These are phyloP conservation scores for Hydriomena furcata DNA, from an alignment of 2,888 invertebrate species.

Conservation along the genomic window DNA sequence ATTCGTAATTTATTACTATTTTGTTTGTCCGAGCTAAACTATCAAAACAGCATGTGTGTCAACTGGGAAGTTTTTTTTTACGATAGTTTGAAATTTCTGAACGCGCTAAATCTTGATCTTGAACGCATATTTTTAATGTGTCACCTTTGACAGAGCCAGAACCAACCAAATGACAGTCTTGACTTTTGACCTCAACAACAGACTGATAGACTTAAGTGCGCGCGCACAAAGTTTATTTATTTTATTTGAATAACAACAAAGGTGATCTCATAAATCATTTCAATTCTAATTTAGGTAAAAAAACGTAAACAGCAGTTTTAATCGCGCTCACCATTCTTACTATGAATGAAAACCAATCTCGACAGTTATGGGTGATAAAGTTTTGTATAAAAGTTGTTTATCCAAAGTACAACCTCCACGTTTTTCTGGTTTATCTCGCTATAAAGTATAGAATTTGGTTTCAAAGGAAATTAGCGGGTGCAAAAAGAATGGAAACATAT, in stretches of 20 bases:
- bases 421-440: constrained; percentile 69
- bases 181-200: too few relatives aligned
- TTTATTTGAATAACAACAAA: constrained; percentile 13
- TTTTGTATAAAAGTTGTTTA: constrained; percentile 74
- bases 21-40: too few relatives aligned
- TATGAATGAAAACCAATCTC: constrained; percentile 64
- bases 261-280: not conserved
- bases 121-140: too few relatives aligned
- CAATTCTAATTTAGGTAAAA: not conserved
- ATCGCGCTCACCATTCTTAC: constrained; percentile 34
- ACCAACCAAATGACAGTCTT: too few relatives aligned
- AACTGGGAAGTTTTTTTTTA: too few relatives aligned
- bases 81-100: too few relatives aligned
- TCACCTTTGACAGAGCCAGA: too few relatives aligned
- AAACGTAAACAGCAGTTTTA: not conserved
- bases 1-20: too few relatives aligned
- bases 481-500: constrained; percentile 55
- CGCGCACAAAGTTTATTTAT: not conserved
- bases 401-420: constrained; percentile 74
- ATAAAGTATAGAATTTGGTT: constrained; percentile 69
- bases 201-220: too few relatives aligned
- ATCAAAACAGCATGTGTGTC: too few relatives aligned
- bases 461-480: constrained; percentile 39
- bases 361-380: constrained; percentile 73
- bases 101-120: too few relatives aligned